A percentile compares a stretch with the other conserved stretches of the same genome.
These are phyloP conservation scores for Jacana jacana DNA, from an alignment of 2,113 vertebrate genomes.

Conservation along the genomic window DNA sequence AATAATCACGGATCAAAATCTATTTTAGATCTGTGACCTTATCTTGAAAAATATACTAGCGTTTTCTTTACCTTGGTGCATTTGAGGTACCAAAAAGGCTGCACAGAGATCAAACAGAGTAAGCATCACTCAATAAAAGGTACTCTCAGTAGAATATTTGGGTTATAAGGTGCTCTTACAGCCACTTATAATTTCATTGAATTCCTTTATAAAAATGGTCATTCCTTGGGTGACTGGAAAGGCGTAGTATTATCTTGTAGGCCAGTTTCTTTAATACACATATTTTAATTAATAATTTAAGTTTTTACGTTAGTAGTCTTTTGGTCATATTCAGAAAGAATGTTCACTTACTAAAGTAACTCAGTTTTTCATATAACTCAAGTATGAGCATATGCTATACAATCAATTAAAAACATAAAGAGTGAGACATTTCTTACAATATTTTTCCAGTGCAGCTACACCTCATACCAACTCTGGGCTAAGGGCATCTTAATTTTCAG, in stretches of 20 bases:
- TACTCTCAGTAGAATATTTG: neutral
- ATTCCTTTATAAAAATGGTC: neutral
- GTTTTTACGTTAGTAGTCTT: neutral
- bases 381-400: neutral
- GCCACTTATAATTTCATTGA: slow-evolving; percentile 18
- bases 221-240: neutral
- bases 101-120: slow-evolving; percentile 32
- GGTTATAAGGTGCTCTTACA: slow-evolving; percentile 14
- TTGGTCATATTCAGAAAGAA: neutral
- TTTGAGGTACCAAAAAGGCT: slow-evolving; percentile 19
- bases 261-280: neutral
- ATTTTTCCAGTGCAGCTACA: neutral
- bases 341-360: neutral
- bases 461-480: neutral
- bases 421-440: neutral
- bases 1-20: slow-evolving; percentile 48
- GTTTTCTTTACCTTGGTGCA: neutral
- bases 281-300: neutral
- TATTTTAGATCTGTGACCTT: slow-evolving; percentile 43
- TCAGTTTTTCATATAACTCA: neutral
- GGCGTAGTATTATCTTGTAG: neutral
- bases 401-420: neutral
- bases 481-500: neutral
- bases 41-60: neutral
- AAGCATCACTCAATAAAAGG: slow-evolving; percentile 42